A percentile compares a stretch with the other conserved stretches of the same genome.
phyloP scores from a whole-genome alignment of 2,888 invertebrate genomes.

The Corythucha ciliata region DNA sequence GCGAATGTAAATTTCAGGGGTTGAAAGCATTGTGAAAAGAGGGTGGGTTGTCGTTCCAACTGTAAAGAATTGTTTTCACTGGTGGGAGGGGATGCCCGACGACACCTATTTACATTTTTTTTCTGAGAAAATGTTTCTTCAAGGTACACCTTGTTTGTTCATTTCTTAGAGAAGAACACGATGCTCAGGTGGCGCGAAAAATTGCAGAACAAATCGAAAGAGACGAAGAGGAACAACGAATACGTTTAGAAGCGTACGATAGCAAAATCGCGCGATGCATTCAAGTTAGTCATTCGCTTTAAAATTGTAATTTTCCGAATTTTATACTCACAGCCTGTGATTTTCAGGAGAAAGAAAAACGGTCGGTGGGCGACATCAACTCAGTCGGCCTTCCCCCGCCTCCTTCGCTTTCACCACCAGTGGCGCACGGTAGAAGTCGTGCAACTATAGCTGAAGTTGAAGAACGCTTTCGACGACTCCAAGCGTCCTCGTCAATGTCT shows the following conservation, averaged over 20 bases:
- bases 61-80: no score
- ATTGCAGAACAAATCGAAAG: constrained; percentile 51
- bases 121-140: not conserved
- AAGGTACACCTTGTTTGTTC: constrained; percentile 11
- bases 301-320: not conserved
- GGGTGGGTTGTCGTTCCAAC: no score
- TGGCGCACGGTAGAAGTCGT: constrained; percentile 10
- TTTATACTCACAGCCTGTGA: not conserved
- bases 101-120: not conserved
- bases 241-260: constrained; percentile 46
- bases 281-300: constrained; percentile 40
- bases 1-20: no score
- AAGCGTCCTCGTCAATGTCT: no score
- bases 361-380: constrained; percentile 35
- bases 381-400: constrained; percentile 37
- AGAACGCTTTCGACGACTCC: constrained; percentile 32
- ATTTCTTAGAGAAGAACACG: constrained; percentile 56
- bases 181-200: constrained; percentile 55
- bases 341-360: constrained; percentile 20
- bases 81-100: no score
- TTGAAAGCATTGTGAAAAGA: no score
- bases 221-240: constrained; percentile 44
- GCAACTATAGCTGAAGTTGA: constrained; percentile 26
- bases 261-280: constrained; percentile 47
- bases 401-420: constrained; percentile 18